Base-by-base conservation (phyloP, 1,140 invertebrate genomes). In the Phthorimaea operculella region DNA sequence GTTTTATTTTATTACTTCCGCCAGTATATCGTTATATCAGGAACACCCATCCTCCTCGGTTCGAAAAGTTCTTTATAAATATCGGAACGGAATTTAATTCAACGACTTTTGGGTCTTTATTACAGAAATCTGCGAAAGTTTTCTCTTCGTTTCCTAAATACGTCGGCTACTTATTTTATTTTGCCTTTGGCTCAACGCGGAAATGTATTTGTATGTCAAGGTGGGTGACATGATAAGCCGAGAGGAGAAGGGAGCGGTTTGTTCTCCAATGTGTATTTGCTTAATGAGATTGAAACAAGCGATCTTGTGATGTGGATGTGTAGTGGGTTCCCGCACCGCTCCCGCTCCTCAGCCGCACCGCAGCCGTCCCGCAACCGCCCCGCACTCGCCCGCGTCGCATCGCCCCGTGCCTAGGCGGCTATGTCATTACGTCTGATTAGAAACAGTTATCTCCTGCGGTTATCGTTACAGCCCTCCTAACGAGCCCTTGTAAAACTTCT, bases 1-100 rank as follows among this genome's bases (percentile, higher is more conserved):
- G 79, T 84, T 84, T 84, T 82, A 84, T 84, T 84, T 82, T 84
- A 84, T 81, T 84, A 79, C 79, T 80, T 81, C 81, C 78, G 68
- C 68, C 74, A 72, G 77, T 81, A 82, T 84, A 82, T 79, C 74
- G 72, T 74, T 77, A 78, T 76, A 80, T 76, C 70, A 69, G 59
- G 64, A 66, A 68, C 71, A 70, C 66, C 69, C 66, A 68, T 74
- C 61, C 68, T 67, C 60, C 66, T 72, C 62, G 60, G 59, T 72
- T 66, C 50, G 54, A 59, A 66, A 72, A 69, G 52, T 64, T 72
- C 56, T 73, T 70, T 64, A 70, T 68, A 65, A 74, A 74, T 48
- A 51, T 56, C 49, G 54, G 21, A 50, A 28, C 48, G 36, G 49
- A 56, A 42, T 56, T 56, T 56, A 56, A 56, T 56, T 49, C 48